Evolutionary conservation across 2,113 vertebrate species (phyloP), one percentile per base, ranked within the genome.

Genomic region (Pongo abelii): DNA sequence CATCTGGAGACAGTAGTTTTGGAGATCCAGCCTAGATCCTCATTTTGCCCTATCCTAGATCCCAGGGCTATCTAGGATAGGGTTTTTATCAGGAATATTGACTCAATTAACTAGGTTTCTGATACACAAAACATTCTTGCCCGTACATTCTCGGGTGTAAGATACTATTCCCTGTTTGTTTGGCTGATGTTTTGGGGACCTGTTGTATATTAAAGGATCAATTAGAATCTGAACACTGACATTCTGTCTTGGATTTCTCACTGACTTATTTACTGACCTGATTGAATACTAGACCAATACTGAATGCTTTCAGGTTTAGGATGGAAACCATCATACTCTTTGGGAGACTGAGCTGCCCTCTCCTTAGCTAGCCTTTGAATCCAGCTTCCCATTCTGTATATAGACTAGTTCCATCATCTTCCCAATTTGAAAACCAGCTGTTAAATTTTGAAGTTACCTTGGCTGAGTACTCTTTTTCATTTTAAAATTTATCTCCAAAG

Each of bases 381-480:
- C 55, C 55, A 87, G 8, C 95, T 91, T 90, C 40, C 14, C 46
- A 25, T 5, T 93, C 32, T 97, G 35, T 85, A 27, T 91, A 25
- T 17, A 78, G 43, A 92, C 20, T 46, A 92, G 30, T 70, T 30
- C 38, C 46, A 52, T 32, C 23, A 43, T 88, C 23, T 81, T 91
- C 43, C 40, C 20, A 87, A 79, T 93, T 92, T 27, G 25, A 64
- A 79, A 86, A 32, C 0, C 17, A 84, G 30, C 30, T 67, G 88
- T 77, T 97, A 52, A 2, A 93, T 75, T 81, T 92, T 83, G 80
- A 95, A 87, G 5, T 23, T 75, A 87, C 18, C 17, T 94, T 96
- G 52, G 10, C 83, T 40, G 77, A 90, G 2, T 84, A 70, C 35
- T 89, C 25, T 84, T 79, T 35, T 84, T 55, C 30, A 90, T 86